Base-by-base conservation (phyloP, 2,797 vertebrate species). In the Saxicola maurus region DNA sequence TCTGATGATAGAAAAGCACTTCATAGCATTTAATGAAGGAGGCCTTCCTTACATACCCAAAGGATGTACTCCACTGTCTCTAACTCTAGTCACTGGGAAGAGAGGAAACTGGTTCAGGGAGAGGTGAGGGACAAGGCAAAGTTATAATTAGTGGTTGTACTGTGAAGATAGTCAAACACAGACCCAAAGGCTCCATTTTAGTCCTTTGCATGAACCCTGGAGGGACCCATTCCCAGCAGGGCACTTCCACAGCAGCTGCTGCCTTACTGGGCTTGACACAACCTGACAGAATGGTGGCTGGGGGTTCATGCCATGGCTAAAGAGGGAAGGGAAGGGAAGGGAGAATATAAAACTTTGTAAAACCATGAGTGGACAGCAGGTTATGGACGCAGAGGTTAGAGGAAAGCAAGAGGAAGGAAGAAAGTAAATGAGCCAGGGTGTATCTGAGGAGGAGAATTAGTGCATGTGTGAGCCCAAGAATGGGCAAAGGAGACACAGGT, bases 1-100 rank as follows among this genome's bases (percentile, higher is more conserved):
- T 96, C 82, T 92, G 93, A 95, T 91, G 74, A 53, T 87, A 94
- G 78, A 73, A 69, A 64, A 94, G 64, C 81, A 78, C 46, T 90
- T 92, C 64, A 42, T 76, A 87, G 91, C 91, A 68, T 92, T 95
- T 92, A 95, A 92, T 96, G 94, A 94, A 95, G 82, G 85, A 90
- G 90, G 74, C 81, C 83, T 95, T 93, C 82, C 82, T 90, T 74
- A 27, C 71, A 10, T 56, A 82, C 88, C 74, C 68, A 5, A 55
- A 92, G 92, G 93, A 84, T 35, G 71, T 73, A 69, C 73, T 91
- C 80, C 55, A 38, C 40, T 87, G 65, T 80, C 82, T 68, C 77
- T 59, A 79, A 30, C 53, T 75, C n/a, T 82, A 5, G 72, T 89
- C 35, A 4, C 52, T 79, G 78, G 64, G 64, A 86, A 56, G 62